These are phyloP conservation scores for Cephus cinctus DNA, from an alignment of 1,140 invertebrate species.

Conservation along the genomic window DNA sequence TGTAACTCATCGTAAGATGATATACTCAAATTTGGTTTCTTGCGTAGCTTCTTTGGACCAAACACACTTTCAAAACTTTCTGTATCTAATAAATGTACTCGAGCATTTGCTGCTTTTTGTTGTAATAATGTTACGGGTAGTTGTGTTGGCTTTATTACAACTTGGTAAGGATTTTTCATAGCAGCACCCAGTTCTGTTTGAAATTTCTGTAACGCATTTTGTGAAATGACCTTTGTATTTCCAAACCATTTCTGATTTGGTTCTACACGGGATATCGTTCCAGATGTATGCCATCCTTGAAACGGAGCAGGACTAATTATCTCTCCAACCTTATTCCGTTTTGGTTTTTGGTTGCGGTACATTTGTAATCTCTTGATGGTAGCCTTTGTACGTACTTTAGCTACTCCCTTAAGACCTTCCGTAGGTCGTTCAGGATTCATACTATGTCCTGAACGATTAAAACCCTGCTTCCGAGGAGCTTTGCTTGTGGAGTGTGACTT, in stretches of 20 bases:
- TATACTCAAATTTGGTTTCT: constrained; percentile 82
- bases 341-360: constrained; percentile 97
- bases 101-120: constrained; percentile 86
- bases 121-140: constrained; percentile 93
- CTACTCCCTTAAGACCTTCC: constrained; percentile 79
- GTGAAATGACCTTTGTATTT: constrained; percentile 87
- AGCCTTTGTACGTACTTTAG: constrained; percentile 81
- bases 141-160: constrained; percentile 95
- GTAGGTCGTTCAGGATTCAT: constrained; percentile 84
- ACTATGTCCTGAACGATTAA: constrained; percentile 78
- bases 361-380: constrained; percentile 96
- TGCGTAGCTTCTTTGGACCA: constrained; percentile 90
- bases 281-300: constrained; percentile 85
- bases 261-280: constrained; percentile 90
- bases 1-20: constrained; percentile 71
- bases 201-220: constrained; percentile 94
- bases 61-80: constrained; percentile 94
- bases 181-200: constrained; percentile 94
- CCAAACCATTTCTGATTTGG: constrained; percentile 99
- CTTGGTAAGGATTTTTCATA: constrained; percentile 94
- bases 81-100: constrained; percentile 94
- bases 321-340: constrained; percentile 87
- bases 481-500: constrained; percentile 69
- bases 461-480: constrained; percentile 72
- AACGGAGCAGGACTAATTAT: constrained; percentile 94